A percentile compares a stretch with the other conserved stretches of the same genome.
These are phyloP conservation scores for Oegoconia quadripuncta DNA, from an alignment of 2,888 invertebrate species.

Conservation along the genomic window DNA sequence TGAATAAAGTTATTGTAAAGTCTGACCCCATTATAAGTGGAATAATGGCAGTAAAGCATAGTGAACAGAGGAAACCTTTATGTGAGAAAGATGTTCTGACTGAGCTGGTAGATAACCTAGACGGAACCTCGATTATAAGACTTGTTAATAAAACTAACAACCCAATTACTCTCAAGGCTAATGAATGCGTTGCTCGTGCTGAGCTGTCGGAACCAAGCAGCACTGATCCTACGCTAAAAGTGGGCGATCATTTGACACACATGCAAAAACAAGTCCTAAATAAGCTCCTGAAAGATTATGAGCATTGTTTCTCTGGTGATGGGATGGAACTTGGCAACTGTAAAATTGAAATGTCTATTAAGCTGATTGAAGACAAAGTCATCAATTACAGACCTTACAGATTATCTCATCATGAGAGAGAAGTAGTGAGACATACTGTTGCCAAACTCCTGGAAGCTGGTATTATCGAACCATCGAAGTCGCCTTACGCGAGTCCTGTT, in stretches of 20 bases:
- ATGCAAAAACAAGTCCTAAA: neutral
- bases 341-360: slow-evolving; percentile 13
- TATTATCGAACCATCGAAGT: slow-evolving; percentile 9
- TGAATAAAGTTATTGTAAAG: slow-evolving; percentile 12
- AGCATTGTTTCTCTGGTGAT: slow-evolving; percentile 14
- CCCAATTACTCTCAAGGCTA: too few species aligned
- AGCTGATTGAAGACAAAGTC: slow-evolving; percentile 11
- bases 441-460: slow-evolving; percentile 6
- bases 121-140: too few species aligned
- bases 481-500: too few species aligned
- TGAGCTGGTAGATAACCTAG: slow-evolving; percentile 7
- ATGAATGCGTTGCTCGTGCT: too few species aligned
- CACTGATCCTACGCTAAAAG: too few species aligned
- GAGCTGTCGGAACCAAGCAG: too few species aligned
- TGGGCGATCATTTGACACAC: neutral
- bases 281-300: slow-evolving; percentile 4
- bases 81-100: slow-evolving; percentile 11
- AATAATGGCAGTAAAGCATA: neutral
- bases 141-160: too few species aligned
- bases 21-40: slow-evolving; percentile 11
- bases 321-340: slow-evolving; percentile 13
- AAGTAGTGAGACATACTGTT: slow-evolving; percentile 8
- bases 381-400: slow-evolving; percentile 16
- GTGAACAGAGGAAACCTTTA: slow-evolving; percentile 13
- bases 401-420: slow-evolving; percentile 11